These are phyloP conservation scores for Rhinichthys osculus DNA, from an alignment of 2,797 vertebrate genomes.

Conservation along the genomic window DNA sequence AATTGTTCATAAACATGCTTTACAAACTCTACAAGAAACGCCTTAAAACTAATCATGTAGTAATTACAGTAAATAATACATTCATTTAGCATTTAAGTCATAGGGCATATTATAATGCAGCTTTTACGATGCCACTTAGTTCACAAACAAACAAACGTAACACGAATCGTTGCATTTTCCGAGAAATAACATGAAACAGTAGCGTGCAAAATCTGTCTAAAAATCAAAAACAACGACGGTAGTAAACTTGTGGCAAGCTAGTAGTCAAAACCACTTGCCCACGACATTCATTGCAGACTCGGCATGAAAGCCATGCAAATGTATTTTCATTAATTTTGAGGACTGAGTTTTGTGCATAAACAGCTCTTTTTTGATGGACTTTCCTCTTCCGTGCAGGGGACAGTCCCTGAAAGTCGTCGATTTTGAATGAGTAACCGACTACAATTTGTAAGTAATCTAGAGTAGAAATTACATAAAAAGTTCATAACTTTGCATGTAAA, in stretches of 20 bases:
- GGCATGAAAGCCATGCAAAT: conserved; percentile 61
- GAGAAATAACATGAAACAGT: background rate
- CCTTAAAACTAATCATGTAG: background rate
- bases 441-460: background rate
- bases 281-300: background rate
- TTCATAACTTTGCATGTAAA: background rate
- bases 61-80: background rate
- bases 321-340: conserved; percentile 51
- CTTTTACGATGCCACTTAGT: background rate
- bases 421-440: background rate
- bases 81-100: background rate
- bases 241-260: background rate
- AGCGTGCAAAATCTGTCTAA: background rate
- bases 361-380: conserved; percentile 68
- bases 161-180: background rate
- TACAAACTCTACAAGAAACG: background rate
- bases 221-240: background rate
- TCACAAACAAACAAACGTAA: background rate
- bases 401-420: conserved; percentile 56
- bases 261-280: background rate
- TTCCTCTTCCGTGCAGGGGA: conserved; percentile 69
- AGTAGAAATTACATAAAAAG: background rate
- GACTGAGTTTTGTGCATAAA: conserved; percentile 68
- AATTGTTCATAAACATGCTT: background rate
- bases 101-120: background rate